Evolutionary conservation across 2,797 vertebrate species (phyloP).

Genomic region (Gambusia yucatana): DNA sequence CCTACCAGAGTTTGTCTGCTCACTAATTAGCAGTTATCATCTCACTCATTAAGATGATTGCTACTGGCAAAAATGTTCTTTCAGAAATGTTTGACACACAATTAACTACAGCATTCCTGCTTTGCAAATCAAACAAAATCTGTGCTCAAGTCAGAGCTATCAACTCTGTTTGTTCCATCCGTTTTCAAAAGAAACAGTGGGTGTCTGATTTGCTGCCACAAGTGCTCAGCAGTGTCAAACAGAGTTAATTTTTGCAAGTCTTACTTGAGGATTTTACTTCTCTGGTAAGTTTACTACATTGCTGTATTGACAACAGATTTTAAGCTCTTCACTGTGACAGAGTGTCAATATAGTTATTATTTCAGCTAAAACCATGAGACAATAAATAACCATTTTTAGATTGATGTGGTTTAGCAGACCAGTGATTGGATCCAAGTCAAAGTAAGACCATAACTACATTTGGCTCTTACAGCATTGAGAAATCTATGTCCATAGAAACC

Average conservation of each 20-base stretch:
- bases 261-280: constrained; percentile 25
- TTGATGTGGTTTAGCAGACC: constrained; percentile 36
- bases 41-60: constrained; percentile 44
- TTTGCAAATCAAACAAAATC: constrained; percentile 24
- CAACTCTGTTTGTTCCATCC: constrained; percentile 12
- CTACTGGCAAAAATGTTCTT: constrained; percentile 23
- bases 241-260: constrained; percentile 19
- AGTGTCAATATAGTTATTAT: constrained; percentile 8
- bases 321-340: constrained; percentile 11
- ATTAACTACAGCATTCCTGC: constrained; percentile 18
- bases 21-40: constrained; percentile 43
- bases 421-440: constrained; percentile 30
- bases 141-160: constrained; percentile 21
- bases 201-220: constrained; percentile 33
- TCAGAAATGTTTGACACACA: constrained; percentile 25
- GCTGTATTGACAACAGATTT: constrained; percentile 20
- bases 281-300: background rate
- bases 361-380: constrained; percentile 12
- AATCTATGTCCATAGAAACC: background rate
- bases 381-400: constrained; percentile 33
- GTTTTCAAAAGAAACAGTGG: constrained; percentile 25
- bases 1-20: constrained; percentile 8
- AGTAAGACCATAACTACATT: constrained; percentile 35
- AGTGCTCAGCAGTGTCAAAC: constrained; percentile 17
- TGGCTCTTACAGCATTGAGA: constrained; percentile 21